Base-by-base conservation (phyloP, 2,797 vertebrate genomes). In the Oreonectes daqikongensis region DNA sequence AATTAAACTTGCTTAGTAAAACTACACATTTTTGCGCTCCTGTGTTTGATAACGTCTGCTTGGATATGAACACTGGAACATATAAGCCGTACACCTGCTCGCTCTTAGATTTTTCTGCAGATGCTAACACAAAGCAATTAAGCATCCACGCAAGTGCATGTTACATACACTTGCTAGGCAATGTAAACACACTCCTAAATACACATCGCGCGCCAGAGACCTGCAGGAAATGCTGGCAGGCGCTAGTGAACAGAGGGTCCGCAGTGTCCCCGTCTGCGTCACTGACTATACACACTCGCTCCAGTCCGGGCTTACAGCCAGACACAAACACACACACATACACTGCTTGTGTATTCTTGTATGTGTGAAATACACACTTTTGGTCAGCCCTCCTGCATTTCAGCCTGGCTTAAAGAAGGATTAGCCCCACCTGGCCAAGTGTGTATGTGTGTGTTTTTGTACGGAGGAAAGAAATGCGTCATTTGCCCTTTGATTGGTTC, bases 191-290 rank as follows among this genome's bases (percentile, higher is more conserved):
- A 28, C 18, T 2, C 90, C 96, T 88, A 96, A 97, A 30, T 32
- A 52, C 32, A 64, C 22, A 12, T 30, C 0, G 15, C 24, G 14
- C 90, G 92, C 95, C 85, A 96, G 96, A 88, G 95, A 96, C 89
- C 93, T 97, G 87, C 96, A 98, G 92, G 98, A 97, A 72, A 96
- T 98, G 90, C 90, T 99, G 89, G 97, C 96, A 88, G 96, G 95
- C 87, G 97, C 96, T 90, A 97, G 95, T 75, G 97, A 99, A 88
- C 97, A 99, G 92, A 94, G 92, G 92, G 93, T 93, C 90, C 84
- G 91, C 87, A 91, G 90, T 89, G 90, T 88, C 89, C 86, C 88
- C 80, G 80, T 88, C 87, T 92, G 91, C 91, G 90, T 93, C 92
- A 93, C 86, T 75, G 59, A 75, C 72, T 80, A 85, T 86, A 89